Evolutionary conservation across 2,797 vertebrate genomes (phyloP).

Genomic region (Sebastes vulpes): DNA sequence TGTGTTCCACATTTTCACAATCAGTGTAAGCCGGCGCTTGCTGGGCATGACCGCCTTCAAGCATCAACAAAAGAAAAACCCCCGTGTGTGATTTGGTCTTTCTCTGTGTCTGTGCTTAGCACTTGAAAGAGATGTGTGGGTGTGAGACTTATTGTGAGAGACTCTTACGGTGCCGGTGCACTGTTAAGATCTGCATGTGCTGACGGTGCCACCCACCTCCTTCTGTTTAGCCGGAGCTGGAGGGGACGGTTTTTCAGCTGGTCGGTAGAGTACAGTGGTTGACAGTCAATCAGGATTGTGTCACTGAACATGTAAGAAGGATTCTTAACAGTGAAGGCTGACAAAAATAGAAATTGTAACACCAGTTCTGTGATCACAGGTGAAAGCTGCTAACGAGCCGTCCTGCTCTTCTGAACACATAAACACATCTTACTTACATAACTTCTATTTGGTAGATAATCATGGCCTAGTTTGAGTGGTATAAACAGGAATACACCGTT

Average conservation of each 20-base stretch:
- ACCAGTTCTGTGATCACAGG: background rate
- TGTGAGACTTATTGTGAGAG: constrained; percentile 46
- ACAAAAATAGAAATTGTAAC: background rate
- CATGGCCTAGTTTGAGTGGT: background rate
- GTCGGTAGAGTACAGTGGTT: background rate
- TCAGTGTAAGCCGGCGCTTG: background rate
- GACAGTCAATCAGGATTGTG: background rate
- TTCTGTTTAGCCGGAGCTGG: constrained; percentile 29
- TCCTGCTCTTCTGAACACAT: background rate
- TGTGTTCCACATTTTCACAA: background rate
- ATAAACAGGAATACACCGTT: background rate
- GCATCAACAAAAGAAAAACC: constrained; percentile 46
- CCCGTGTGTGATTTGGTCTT: constrained; percentile 23
- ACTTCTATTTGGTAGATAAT: background rate
- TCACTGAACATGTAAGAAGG: background rate
- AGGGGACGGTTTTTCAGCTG: background rate
- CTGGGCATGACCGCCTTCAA: constrained; percentile 23
- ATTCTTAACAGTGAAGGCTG: background rate
- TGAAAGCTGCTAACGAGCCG: background rate
- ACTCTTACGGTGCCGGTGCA: constrained; percentile 18
- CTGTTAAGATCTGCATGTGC: constrained; percentile 31
- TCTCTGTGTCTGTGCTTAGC: constrained; percentile 10
- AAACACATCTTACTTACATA: background rate
- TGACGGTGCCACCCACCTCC: constrained; percentile 55
- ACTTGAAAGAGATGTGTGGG: constrained; percentile 52